These are phyloP conservation scores for Eurosta solidaginis DNA, from an alignment of 1,140 invertebrate genomes.

Conservation along the genomic window DNA sequence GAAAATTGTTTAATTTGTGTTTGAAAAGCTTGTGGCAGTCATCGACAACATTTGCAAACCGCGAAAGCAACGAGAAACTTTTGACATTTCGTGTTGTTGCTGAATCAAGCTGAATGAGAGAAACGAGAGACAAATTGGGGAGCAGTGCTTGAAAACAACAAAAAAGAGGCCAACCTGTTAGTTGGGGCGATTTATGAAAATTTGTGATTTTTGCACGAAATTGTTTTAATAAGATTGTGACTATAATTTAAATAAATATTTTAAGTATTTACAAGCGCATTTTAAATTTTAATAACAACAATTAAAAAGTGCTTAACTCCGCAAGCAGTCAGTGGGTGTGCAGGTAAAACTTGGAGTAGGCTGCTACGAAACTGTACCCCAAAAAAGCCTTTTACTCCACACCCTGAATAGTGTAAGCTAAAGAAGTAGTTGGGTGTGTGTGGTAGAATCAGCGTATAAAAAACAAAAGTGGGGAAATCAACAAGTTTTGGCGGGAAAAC, in stretches of 20 bases:
- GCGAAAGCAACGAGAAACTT: conserved; percentile 15
- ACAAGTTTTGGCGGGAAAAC: conserved; percentile 54
- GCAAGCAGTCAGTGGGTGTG: conserved; percentile 15
- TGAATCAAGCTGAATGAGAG: background rate
- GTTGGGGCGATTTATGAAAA: background rate
- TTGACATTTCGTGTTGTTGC: conserved; percentile 22
- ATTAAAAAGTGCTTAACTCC: background rate
- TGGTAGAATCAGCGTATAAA: conserved; percentile 29
- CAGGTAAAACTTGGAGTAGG: background rate
- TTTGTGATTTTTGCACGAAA: background rate
- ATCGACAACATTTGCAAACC: background rate
- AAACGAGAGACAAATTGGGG: background rate
- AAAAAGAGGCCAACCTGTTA: background rate
- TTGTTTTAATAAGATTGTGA: background rate
- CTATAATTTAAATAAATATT: background rate
- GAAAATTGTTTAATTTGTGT: background rate
- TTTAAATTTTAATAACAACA: background rate
- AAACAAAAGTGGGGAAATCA: conserved; percentile 31
- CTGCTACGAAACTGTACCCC: conserved; percentile 31
- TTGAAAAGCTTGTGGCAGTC: background rate
- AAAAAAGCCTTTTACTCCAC: conserved; percentile 1
- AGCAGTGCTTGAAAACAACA: background rate
- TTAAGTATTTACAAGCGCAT: background rate
- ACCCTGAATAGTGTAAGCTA: conserved; percentile 27
- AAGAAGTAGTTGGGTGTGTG: conserved; percentile 29